Conservation (phyloP, 2,797 vertebrate genomes). For the Leontocebus nigricollis region DNA sequence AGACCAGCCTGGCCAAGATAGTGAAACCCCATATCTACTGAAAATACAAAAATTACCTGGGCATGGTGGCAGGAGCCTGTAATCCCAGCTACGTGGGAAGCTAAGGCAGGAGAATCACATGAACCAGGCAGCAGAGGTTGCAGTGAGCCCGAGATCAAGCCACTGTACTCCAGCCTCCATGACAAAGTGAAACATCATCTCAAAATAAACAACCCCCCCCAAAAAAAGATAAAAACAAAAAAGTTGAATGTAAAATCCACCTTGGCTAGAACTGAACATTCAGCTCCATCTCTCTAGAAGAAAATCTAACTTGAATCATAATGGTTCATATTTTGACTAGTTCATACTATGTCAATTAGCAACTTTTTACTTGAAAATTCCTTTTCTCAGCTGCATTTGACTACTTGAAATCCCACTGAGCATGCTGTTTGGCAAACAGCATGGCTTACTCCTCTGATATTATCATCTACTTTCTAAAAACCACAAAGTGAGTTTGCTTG, state of each 20-base stretch:
- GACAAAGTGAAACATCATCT: too few relatives aligned
- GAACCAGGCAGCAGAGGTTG: too few relatives aligned
- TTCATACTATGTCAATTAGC: neutral
- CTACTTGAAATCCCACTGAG: neutral
- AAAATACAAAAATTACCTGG: too few relatives aligned
- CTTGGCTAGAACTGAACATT: slow-evolving; percentile 35
- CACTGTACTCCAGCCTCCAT: too few relatives aligned
- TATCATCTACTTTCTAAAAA: slow-evolving; percentile 37
- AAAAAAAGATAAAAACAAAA: neutral
- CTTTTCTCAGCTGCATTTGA: neutral
- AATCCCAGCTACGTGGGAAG: too few relatives aligned
- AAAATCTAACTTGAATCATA: slow-evolving; percentile 37
- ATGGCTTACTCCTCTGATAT: slow-evolving; percentile 4
- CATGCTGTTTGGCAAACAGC: neutral
- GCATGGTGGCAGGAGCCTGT: too few relatives aligned
- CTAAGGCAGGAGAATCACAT: too few relatives aligned
- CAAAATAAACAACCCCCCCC: too few relatives aligned
- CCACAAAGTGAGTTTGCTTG: slow-evolving; percentile 26
- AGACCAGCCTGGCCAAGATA: too few relatives aligned
- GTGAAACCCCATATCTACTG: too few relatives aligned
- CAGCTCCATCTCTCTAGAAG: slow-evolving; percentile 33
- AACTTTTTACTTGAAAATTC: neutral
- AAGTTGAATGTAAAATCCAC: slow-evolving; percentile 10
- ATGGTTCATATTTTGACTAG: neutral
- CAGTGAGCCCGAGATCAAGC: too few relatives aligned